Conservation (phyloP, 2,113 vertebrate species). For the Marcusenius ussheri region DNA sequence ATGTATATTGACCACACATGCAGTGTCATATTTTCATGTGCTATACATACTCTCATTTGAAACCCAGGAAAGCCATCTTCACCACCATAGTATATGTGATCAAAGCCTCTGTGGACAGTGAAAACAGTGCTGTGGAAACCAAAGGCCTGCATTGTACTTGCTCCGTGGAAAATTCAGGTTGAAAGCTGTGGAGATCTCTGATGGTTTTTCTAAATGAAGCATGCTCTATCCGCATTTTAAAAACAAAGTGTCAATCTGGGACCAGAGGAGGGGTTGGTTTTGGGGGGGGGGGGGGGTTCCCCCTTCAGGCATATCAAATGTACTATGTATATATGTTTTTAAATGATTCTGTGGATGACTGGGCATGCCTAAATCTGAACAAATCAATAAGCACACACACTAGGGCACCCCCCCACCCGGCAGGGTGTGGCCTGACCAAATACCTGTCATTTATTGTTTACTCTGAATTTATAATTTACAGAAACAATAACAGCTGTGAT, state of each 20-base stretch:
- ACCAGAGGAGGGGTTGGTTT: not conserved
- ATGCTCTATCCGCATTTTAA: not conserved
- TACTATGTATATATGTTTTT: not conserved
- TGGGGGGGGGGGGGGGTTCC: not conserved
- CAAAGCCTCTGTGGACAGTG: not conserved
- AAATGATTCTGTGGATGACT: not conserved
- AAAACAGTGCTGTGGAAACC: not conserved
- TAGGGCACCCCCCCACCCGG: not conserved
- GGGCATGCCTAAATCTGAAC: not conserved
- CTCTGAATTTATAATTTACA: not conserved
- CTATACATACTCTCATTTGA: not conserved
- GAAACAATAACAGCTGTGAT: not conserved
- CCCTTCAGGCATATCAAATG: not conserved
- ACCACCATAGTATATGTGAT: not conserved
- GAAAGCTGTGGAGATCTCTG: not conserved
- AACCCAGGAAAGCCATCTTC: not conserved
- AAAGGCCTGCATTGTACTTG: not conserved
- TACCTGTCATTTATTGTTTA: not conserved
- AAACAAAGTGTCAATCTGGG: not conserved
- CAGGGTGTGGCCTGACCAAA: not conserved
- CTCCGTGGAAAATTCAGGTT: not conserved
- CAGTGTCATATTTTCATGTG: not conserved
- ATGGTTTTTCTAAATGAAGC: not conserved
- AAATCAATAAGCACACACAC: not conserved
- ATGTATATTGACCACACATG: not conserved